phyloP scores from a whole-genome alignment of 1,140 invertebrate genomes.

The Drosophila hydei region DNA sequence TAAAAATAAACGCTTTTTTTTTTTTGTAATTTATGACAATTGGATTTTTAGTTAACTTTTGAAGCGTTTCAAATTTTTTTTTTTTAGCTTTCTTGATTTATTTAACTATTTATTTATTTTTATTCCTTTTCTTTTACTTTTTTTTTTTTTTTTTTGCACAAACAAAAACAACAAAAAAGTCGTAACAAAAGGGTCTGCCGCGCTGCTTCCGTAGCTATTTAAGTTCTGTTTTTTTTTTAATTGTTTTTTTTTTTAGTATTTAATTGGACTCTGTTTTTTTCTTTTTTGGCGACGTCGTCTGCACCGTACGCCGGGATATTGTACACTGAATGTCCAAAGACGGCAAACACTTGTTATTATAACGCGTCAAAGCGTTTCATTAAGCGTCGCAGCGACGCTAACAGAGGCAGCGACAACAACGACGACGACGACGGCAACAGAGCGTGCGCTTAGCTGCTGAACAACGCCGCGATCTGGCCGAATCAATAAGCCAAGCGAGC shows the following conservation, averaged over 20 bases:
- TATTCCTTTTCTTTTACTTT: conserved; percentile 1
- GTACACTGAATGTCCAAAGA: conserved; percentile 82
- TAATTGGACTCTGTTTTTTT: conserved; percentile 5
- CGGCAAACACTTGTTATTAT: conserved; percentile 83
- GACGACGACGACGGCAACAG: conserved; percentile 1
- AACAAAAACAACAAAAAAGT: conserved; percentile 57
- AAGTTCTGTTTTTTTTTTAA: conserved; percentile 11
- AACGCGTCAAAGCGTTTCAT: conserved; percentile 77
- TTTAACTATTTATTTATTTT: conserved; percentile 13
- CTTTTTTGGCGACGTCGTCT: conserved; percentile 51
- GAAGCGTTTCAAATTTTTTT: no score
- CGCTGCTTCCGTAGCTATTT: conserved; percentile 6
- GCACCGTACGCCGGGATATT: conserved; percentile 80
- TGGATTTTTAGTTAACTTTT: neutral
- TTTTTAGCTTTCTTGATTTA: conserved; percentile 27
- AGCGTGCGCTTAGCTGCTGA: conserved; percentile 19
- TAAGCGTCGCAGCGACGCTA: conserved; percentile 42
- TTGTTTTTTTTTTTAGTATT: conserved; percentile 8
- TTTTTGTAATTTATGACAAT: neutral
- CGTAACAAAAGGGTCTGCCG: conserved; percentile 9
- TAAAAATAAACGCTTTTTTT: neutral
- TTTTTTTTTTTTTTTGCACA: conserved; percentile 39
- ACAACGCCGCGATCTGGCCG: conserved; percentile 32
- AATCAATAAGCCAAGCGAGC: conserved; percentile 46
- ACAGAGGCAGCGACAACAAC: conserved; percentile 23